Base-by-base conservation (phyloP, 2,888 invertebrate species). In the Napeogenes sylphis region DNA sequence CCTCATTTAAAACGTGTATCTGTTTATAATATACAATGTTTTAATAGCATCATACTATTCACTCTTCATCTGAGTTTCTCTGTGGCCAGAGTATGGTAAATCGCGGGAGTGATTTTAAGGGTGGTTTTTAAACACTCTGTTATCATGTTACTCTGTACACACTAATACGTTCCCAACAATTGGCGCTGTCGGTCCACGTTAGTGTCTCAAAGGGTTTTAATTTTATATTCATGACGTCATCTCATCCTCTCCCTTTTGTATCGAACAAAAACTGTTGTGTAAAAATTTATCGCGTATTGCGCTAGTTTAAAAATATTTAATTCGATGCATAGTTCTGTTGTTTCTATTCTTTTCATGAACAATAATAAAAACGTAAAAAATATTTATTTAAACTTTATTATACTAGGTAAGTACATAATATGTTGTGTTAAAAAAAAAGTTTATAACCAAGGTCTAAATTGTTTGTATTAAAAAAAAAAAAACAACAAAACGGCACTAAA, bases 181-280 rank as follows among this genome's bases (percentile, higher is more conserved):
- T 78, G 83, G 67, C 67, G 76, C 83, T 84, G 89, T 90, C 90
- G 72, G 81, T 62, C 73, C 80, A 79, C 70, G 81, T 90, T 85
- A 85, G 75, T 79, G 77, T 87, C 80, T 78, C 78, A 71, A 71
- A 77, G 76, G 83, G 85, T 80, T 86, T 87, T 88, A 86, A 86
- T 87, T 88, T 85, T 83, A 83, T 80, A 89, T 87, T 88, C 87
- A 89, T 89, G 86, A 86, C 87, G 87, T 85, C 86, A 85, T 42
- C 75, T 75, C 75, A 6, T 89, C 86, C 89, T 87, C 87, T 84
- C 81, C 82, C 82, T 78, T 80, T 78, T 67, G 80, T 79, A 85
- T 66, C 53, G 82, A 72, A 64, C 56, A 81, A 80, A 84, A 74
- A 80, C 73, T 58, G 70, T 64, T 45, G 56, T 56, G 51, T 45